Evolutionary conservation across 2,113 vertebrate species (phyloP).

Genomic region (Lamprologus lemairii): DNA sequence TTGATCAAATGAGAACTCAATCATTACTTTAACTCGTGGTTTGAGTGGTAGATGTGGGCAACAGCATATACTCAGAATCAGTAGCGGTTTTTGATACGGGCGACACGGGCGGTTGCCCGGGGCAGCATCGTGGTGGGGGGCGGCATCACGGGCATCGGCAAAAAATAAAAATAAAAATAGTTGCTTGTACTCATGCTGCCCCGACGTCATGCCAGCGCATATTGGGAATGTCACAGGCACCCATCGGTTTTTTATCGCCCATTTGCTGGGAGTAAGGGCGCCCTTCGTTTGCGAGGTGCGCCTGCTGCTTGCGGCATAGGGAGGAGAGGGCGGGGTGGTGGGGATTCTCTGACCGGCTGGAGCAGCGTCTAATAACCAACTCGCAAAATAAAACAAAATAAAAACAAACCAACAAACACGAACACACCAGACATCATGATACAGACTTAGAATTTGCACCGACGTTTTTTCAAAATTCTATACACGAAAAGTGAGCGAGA

Average conservation of each 20-base stretch:
- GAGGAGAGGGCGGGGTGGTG: rapidly evolving
- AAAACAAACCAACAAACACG: rapidly evolving
- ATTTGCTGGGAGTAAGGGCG: rapidly evolving
- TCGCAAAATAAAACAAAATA: rapidly evolving
- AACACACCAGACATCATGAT: rapidly evolving
- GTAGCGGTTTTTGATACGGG: rapidly evolving
- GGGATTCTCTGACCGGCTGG: rapidly evolving
- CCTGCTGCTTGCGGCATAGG: rapidly evolving
- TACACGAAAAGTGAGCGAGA: rapidly evolving
- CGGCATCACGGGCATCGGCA: background rate
- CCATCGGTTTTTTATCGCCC: rapidly evolving
- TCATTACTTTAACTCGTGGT: background rate
- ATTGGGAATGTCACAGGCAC: rapidly evolving
- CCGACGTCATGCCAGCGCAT: background rate
- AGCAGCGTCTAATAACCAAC: rapidly evolving
- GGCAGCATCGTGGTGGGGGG: background rate
- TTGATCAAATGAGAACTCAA: background rate
- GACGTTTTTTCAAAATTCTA: rapidly evolving
- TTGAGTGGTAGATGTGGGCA: background rate
- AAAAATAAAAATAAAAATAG: background rate
- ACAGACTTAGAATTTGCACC: rapidly evolving
- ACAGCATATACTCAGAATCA: background rate
- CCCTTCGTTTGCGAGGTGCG: rapidly evolving
- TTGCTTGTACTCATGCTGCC: background rate
- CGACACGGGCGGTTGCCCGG: background rate